These are phyloP conservation scores for Trachymyrmex septentrionalis DNA, from an alignment of 1,140 invertebrate genomes.

Conservation along the genomic window DNA sequence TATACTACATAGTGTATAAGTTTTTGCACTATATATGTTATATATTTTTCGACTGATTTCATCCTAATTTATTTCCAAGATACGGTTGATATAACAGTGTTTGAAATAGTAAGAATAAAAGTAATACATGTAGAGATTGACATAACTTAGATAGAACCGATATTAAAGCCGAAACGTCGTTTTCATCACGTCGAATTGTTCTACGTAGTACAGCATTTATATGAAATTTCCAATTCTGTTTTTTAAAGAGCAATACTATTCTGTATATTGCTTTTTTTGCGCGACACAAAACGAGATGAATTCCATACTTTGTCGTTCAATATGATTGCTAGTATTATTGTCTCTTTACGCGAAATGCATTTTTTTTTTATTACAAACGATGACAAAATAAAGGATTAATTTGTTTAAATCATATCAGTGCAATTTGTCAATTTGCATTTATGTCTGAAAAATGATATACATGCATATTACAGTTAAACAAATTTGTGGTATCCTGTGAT, in stretches of 20 bases:
- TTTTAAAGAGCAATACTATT: slow-evolving; percentile 31
- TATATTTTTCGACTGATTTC: not conserved
- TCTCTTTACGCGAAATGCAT: not conserved
- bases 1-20: not conserved
- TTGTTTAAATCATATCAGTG: not conserved
- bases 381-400: slow-evolving; percentile 26
- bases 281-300: not conserved
- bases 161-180: slow-evolving; percentile 40
- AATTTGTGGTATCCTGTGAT: not conserved
- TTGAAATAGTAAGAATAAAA: not conserved
- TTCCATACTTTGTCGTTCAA: slow-evolving; percentile 5
- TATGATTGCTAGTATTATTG: slow-evolving; percentile 25
- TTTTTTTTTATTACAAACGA: slow-evolving; percentile 20
- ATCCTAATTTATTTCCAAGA: not conserved
- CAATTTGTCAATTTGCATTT: slow-evolving; percentile 2
- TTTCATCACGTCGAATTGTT: slow-evolving; percentile 14
- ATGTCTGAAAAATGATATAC: not conserved
- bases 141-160: not conserved
- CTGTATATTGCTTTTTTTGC: slow-evolving; percentile 41
- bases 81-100: not conserved
- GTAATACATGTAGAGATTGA: slow-evolving; percentile 34
- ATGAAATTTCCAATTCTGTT: slow-evolving; percentile 39
- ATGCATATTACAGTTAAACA: not conserved
- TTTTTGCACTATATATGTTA: not conserved
- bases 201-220: not conserved